A percentile compares a stretch with the other conserved stretches of the same genome.
phyloP scores from a whole-genome alignment of 2,888 invertebrate species.

The Auanema freiburgensis region DNA sequence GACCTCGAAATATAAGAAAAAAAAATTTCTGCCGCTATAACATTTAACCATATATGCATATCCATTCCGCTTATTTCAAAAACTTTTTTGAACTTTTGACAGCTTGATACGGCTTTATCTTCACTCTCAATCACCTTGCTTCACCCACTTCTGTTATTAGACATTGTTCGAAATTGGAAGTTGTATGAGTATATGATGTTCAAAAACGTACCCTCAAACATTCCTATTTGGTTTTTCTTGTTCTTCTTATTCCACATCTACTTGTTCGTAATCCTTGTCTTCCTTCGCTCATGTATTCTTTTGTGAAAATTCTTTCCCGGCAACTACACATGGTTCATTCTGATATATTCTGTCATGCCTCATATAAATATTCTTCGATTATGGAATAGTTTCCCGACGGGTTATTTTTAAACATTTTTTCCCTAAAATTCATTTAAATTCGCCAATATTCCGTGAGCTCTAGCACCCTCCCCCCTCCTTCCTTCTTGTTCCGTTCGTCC shows the following conservation, averaged over 20 bases:
- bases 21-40: background rate
- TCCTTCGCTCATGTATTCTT: background rate
- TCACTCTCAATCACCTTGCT: slow-evolving; percentile 1
- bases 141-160: background rate
- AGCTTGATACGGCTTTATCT: slow-evolving; percentile 4
- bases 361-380: slow-evolving; percentile 1
- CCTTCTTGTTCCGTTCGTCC: background rate
- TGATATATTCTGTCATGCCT: slow-evolving; percentile 5
- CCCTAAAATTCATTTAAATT: background rate
- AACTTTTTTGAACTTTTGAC: slow-evolving; percentile 5
- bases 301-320: background rate
- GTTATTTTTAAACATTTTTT: background rate
- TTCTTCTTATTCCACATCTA: slow-evolving; percentile 2
- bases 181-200: too few species aligned
- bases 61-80: background rate
- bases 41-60: background rate
- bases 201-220: too few species aligned
- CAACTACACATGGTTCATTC: background rate
- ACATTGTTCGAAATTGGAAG: background rate
- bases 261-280: background rate
- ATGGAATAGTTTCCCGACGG: background rate
- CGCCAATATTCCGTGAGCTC: background rate
- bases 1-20: background rate
- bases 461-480: background rate
- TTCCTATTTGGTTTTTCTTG: background rate